These are phyloP conservation scores for Fregetta grallaria DNA, from an alignment of 2,113 vertebrate genomes.

Conservation along the genomic window DNA sequence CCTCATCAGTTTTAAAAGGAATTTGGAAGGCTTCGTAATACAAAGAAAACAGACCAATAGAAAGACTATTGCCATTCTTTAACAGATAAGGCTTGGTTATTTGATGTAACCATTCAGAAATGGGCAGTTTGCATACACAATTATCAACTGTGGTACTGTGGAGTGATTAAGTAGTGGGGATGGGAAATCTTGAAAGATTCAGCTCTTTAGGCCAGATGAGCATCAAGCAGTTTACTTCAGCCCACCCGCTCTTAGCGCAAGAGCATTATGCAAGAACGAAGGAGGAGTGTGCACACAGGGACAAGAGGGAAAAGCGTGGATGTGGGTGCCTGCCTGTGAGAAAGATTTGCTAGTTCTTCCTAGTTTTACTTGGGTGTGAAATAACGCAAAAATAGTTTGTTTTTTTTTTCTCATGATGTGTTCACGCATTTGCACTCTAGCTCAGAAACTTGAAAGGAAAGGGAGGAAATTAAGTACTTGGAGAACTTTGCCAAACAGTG, in stretches of 20 bases:
- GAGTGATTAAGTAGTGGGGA: not conserved
- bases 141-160: not conserved
- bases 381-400: not conserved
- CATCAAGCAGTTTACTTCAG: slow-evolving; percentile 1
- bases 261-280: slow-evolving; percentile 14
- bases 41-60: not conserved
- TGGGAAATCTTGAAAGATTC: not conserved
- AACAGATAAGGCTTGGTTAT: not conserved
- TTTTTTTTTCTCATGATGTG: not conserved
- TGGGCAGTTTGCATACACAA: not conserved
- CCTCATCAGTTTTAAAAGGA: not conserved
- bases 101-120: not conserved
- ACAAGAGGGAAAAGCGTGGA: not conserved
- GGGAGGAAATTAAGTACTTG: not conserved
- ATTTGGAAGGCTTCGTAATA: not conserved
- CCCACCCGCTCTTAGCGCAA: not conserved
- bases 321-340: not conserved
- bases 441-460: not conserved
- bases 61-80: not conserved
- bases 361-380: slow-evolving; percentile 45
- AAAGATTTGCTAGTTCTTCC: slow-evolving; percentile 2
- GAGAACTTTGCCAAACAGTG: not conserved
- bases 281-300: not conserved
- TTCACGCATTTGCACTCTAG: not conserved
- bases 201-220: slow-evolving; percentile 4